Evolutionary conservation across 2,113 vertebrate species (phyloP).

Genomic region (Tachysurus fulvidraco): DNA sequence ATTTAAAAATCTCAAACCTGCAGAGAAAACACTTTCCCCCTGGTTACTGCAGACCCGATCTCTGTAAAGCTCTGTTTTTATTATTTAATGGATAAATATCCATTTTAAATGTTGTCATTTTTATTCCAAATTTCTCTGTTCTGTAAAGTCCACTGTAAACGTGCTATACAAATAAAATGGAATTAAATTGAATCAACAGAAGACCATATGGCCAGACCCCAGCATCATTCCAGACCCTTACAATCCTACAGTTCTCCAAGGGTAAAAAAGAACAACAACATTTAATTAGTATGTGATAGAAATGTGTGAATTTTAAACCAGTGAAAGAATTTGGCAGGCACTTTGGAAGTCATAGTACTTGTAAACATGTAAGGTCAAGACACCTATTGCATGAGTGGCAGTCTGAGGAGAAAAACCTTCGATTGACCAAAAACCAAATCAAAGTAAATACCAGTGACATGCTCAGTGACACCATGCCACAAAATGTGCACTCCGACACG

Average conservation of each 20-base stretch:
- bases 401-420: background rate
- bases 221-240: background rate
- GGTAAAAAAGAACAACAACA: too few relatives aligned
- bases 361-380: background rate
- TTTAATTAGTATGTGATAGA: background rate
- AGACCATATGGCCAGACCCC: too few relatives aligned
- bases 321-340: background rate
- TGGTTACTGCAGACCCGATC: background rate
- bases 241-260: background rate
- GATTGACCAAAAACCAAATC: background rate
- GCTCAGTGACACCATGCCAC: background rate
- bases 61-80: background rate
- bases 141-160: too few relatives aligned
- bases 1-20: background rate
- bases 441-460: background rate
- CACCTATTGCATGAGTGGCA: too few relatives aligned
- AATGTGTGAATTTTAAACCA: background rate
- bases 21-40: background rate
- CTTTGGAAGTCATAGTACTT: background rate
- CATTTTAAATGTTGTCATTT: too few relatives aligned
- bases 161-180: too few relatives aligned
- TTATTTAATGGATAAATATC: background rate
- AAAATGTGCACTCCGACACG: background rate
- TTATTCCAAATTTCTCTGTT: too few relatives aligned
- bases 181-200: too few relatives aligned